Evolutionary conservation across 30 jellyfish, hydroid and myxozoan species (phyloP).

Genomic region (Turritopsis rubra): DNA sequence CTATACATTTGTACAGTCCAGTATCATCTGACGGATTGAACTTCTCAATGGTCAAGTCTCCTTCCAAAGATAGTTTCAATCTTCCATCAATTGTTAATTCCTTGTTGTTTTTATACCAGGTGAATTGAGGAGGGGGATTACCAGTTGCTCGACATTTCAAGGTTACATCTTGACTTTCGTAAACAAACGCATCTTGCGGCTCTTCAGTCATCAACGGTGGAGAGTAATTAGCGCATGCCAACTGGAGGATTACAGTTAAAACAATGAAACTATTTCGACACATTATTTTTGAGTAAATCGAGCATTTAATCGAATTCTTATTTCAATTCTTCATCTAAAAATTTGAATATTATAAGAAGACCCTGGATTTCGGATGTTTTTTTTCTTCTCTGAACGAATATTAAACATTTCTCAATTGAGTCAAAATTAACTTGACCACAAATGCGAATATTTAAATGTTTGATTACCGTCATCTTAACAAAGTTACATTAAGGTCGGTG

Average conservation of each 20-base stretch:
- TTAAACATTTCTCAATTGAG: no score
- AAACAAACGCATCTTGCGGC: constrained; percentile 50
- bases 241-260: background rate
- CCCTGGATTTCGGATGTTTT: background rate
- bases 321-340: background rate
- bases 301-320: no score
- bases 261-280: background rate
- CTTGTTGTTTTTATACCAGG: constrained; percentile 53
- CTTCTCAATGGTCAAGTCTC: constrained; percentile 51
- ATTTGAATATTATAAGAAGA: background rate
- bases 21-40: constrained; percentile 43
- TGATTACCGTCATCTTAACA: no score
- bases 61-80: constrained; percentile 28
- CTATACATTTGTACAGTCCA: constrained; percentile 66
- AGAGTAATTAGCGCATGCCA: constrained; percentile 30
- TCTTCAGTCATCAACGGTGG: constrained; percentile 55
- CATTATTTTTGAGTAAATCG: background rate
- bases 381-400: no score
- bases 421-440: no score
- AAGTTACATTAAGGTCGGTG: no score
- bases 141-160: constrained; percentile 71
- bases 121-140: constrained; percentile 59
- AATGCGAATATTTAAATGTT: no score
- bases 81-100: constrained; percentile 38
- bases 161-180: constrained; percentile 37